Base-by-base conservation (phyloP, 2,797 vertebrate genomes). In the Argya squamiceps region DNA sequence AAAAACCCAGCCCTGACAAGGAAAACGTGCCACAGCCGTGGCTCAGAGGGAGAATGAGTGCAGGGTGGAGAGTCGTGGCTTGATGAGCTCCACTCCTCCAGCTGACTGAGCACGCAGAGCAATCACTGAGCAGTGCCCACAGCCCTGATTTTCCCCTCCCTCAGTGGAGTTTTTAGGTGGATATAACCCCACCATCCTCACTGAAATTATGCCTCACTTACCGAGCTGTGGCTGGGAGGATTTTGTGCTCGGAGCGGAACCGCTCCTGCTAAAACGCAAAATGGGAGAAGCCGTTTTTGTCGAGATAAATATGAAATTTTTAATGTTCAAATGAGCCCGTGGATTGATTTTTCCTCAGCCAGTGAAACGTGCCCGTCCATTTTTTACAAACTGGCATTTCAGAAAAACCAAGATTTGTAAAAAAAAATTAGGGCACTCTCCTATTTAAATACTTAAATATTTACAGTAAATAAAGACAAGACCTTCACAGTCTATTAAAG, bases 401-500 rank as follows among this genome's bases (percentile, higher is more conserved):
- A 37, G 53, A 63, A 89, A 85, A 79, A 52, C 37, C 37, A 16
- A 2, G 4, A 20, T 41, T 73, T 43, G 10, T 39, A 16, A 47
- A 24, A 19, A 18, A 16, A 39, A 8, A 2, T 4, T 1, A 36
- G 2, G 3, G 3, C 5, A 12, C 17, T 2, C 9, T 36, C 63
- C 22, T 47, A 15, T 68, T 86, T 78, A 18, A 68, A 15, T 6
- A 10, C 6, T 50, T 64, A n/a, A 82, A 71, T 68, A 53, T 46
- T 83, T 58, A 12, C 10, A 2, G 12, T 55, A 50, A 79, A 44
- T 16, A 58, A 53, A n/a, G 30, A 36, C 0, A 9, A 76, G 39
- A 44, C 36, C n/a, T 64, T 91, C n/a, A 17, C 5, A n/a, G 20
- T 4, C 43, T 34, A 12, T 58, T 67, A 75, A 69, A 60, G 43